Evolutionary conservation across 2,888 invertebrate genomes (phyloP).

Genomic region (Apodemia zela): DNA sequence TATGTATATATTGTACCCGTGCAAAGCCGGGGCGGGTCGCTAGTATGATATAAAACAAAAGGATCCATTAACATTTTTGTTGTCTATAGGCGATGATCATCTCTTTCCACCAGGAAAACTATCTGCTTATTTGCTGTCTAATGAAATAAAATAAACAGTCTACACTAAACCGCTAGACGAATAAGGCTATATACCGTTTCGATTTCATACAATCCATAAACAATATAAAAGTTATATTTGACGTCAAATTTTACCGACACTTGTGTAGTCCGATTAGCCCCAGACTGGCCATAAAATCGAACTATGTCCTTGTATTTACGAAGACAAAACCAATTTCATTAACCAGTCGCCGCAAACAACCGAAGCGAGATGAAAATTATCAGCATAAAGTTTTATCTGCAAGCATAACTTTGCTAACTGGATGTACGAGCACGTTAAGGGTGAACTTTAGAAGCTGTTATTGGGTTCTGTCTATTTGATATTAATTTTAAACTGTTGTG

Average conservation of each 20-base stretch:
- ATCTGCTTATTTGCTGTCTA: too few species aligned
- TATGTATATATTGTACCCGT: too few species aligned
- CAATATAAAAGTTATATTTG: not conserved
- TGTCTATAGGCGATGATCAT: too few species aligned
- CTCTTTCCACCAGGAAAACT: too few species aligned
- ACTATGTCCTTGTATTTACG: conserved; percentile 12
- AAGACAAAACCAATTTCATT: conserved; percentile 25
- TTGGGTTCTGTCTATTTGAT: conserved; percentile 4
- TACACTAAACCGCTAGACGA: not conserved
- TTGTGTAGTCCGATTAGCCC: not conserved
- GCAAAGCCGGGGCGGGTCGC: too few species aligned
- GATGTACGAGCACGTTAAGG: conserved; percentile 12
- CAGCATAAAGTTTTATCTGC: conserved; percentile 32
- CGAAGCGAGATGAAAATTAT: conserved; percentile 27
- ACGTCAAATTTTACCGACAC: not conserved
- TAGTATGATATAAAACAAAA: too few species aligned
- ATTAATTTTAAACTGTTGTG: not conserved
- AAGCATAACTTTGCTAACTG: conserved; percentile 26
- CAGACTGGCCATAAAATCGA: not conserved
- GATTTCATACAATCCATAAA: not conserved
- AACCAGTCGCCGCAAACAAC: conserved; percentile 24
- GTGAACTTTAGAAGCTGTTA: conserved; percentile 4
- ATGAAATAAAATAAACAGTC: too few species aligned
- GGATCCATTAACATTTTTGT: too few species aligned
- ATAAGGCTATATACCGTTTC: too few species aligned